These are phyloP conservation scores for Verasper variegatus DNA, from an alignment of 2,113 vertebrate genomes.

Conservation along the genomic window DNA sequence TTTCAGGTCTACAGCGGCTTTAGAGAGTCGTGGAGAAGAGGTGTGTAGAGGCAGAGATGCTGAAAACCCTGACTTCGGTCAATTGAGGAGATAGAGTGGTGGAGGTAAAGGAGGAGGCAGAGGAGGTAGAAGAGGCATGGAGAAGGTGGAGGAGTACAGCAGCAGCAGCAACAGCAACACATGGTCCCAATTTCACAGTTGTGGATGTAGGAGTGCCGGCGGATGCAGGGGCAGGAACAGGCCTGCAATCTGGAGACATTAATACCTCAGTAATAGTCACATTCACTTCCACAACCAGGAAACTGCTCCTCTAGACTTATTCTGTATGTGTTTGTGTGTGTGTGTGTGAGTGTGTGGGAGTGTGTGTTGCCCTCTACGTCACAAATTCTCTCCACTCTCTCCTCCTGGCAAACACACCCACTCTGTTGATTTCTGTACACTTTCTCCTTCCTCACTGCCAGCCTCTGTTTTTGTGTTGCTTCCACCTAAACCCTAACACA, in stretches of 20 bases:
- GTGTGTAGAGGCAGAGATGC: too few relatives aligned
- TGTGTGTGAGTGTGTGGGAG: background rate
- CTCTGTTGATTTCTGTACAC: slow-evolving; percentile 1
- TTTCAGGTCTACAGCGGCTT: too few relatives aligned
- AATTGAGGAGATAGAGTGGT: slow-evolving; percentile 19
- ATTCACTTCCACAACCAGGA: slow-evolving; percentile 68
- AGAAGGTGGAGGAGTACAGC: slow-evolving; percentile 42
- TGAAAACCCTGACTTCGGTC: slow-evolving; percentile 3
- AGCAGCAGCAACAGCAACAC: slow-evolving; percentile 61
- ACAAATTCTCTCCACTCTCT: slow-evolving; percentile 10
- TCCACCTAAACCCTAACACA: background rate
- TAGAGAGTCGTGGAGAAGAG: background rate
- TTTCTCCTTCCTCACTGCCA: background rate
- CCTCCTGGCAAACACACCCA: slow-evolving; percentile 8
- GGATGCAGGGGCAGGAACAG: slow-evolving; percentile 72
- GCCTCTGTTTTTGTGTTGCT: background rate
- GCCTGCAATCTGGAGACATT: slow-evolving; percentile 75
- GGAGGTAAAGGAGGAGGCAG: background rate
- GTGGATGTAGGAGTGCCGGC: slow-evolving; percentile 66
- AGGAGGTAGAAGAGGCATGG: slow-evolving; percentile 24
- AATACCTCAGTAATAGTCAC: slow-evolving; percentile 72
- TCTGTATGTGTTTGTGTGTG: background rate
- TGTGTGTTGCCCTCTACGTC: background rate
- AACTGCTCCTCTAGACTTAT: slow-evolving; percentile 39
- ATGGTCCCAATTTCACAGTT: slow-evolving; percentile 83